Conservation (phyloP, 2,888 invertebrate species). For the Eucriotettix oculatus region DNA sequence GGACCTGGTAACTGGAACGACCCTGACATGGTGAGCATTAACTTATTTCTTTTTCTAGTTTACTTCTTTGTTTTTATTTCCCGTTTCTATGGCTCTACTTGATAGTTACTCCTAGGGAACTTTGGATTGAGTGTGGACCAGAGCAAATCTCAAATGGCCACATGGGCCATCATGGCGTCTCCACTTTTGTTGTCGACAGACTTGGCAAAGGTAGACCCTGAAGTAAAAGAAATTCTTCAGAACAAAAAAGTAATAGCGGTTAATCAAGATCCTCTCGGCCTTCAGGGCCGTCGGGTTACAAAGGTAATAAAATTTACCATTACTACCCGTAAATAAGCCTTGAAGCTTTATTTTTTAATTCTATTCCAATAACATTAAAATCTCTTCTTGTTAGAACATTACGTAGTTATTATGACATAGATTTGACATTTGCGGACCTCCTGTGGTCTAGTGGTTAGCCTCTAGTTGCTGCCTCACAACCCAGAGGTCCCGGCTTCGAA, state of each 20-base stretch:
- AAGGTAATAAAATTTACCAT: slow-evolving; percentile 13
- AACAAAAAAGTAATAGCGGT: slow-evolving; percentile 42
- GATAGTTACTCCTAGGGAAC: slow-evolving; percentile 39
- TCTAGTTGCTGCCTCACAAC: no score
- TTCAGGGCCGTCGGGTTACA: slow-evolving; percentile 33
- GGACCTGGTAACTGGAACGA: slow-evolving; percentile 61
- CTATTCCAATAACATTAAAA: no score
- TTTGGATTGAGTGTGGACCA: slow-evolving; percentile 42
- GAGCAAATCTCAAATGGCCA: slow-evolving; percentile 48
- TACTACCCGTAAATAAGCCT: no score
- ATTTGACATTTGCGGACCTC: no score
- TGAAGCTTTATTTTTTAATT: no score
- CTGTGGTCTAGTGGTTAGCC: no score
- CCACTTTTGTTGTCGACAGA: slow-evolving; percentile 52
- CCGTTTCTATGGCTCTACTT: slow-evolving; percentile 7
- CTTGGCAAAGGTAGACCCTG: slow-evolving; percentile 34
- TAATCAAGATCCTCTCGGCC: slow-evolving; percentile 45
- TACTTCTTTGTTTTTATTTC: no score
- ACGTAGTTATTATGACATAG: no score
- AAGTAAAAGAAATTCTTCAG: slow-evolving; percentile 39
- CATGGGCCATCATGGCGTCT: slow-evolving; percentile 52
- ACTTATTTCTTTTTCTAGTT: no score
- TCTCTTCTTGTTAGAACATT: no score
- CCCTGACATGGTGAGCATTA: slow-evolving; percentile 47
- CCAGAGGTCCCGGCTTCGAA: no score